Percentiles rank a stretch among this genome's conserved stretches.
Conservation (phyloP, 2,113 vertebrate species). For the Struthidea cinerea region DNA sequence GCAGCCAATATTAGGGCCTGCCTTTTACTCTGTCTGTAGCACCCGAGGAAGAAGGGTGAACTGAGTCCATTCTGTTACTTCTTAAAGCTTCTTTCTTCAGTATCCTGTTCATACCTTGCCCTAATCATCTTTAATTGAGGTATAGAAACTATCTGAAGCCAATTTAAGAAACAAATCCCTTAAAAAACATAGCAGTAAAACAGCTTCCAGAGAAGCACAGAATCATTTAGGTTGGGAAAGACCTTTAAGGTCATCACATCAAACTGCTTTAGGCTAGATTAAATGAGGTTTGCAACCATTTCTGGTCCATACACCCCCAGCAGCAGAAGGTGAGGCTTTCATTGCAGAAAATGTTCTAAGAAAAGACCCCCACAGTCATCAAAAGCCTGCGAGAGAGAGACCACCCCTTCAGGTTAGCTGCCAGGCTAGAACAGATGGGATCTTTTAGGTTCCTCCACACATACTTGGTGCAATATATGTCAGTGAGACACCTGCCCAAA, state of each 20-base stretch:
- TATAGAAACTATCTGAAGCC: background rate
- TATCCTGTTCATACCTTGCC: background rate
- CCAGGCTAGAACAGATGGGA: background rate
- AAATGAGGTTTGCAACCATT: background rate
- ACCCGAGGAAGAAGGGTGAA: accelerated
- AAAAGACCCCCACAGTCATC: background rate
- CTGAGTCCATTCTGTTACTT: background rate
- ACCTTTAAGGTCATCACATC: background rate
- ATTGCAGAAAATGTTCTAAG: background rate
- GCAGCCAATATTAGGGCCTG: background rate
- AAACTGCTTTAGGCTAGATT: background rate
- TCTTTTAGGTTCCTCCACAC: accelerated
- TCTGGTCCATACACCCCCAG: background rate
- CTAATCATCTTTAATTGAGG: background rate
- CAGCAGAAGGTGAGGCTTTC: background rate
- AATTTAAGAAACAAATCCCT: background rate
- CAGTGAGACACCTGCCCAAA: background rate
- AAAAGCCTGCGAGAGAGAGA: background rate
- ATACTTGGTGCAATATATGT: background rate
- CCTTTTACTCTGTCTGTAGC: background rate
- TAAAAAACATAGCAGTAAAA: background rate
- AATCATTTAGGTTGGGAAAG: background rate
- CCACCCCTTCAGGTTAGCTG: background rate
- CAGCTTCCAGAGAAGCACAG: background rate
- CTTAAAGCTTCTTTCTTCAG: background rate